Base-by-base conservation (phyloP, 1,140 invertebrate species). In the Drosophila punjabiensis region DNA sequence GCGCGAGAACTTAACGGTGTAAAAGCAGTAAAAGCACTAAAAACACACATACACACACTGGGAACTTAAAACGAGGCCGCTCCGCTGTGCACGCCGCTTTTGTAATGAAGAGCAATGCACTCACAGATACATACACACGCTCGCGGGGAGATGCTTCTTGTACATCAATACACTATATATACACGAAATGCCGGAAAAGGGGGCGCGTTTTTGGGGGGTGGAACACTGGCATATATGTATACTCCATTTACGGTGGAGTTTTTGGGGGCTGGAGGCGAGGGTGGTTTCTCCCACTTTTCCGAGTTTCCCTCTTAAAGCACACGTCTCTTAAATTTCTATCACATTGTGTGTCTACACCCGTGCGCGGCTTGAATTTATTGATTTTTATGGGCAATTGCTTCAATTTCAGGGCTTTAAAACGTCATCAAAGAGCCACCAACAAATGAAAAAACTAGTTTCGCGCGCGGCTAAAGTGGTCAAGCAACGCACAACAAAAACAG, bases 381-480 rank as follows among this genome's bases (percentile, higher is more conserved):
- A 88, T 88, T 88, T 88, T 88, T 79, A 60, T 64, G 52, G 73
- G 52, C 56, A 78, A 77, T 84, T 75, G 47, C 77, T 85, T 82
- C 52, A 87, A 87, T 79, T 82, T 64, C 43, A 48, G 65, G 50
- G 74, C 71, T 81, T 84, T 86, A 85, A 85, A 81, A 78, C 82
- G 82, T 81, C 78, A 85, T 71, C 80, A 82, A 62, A 69, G 39
- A 60, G 50, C 37, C 59, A 60, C 47, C 41, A 68, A 58, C 48
- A 59, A 62, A 50, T 60, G 64, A 76, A 61, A 81, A 81, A 84
- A 84, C 69, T 81, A 68, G 74, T 88, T 89, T 87, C 45, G 47
- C 76, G 83, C 83, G 83, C 83, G 83, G 79, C 76, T 76, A 82
- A 87, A 87, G 74, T 89, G 78, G 81, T 81, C 81, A 86, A 86